Conservation (phyloP, 2,113 vertebrate species). For the Leucoraja erinaceus region DNA sequence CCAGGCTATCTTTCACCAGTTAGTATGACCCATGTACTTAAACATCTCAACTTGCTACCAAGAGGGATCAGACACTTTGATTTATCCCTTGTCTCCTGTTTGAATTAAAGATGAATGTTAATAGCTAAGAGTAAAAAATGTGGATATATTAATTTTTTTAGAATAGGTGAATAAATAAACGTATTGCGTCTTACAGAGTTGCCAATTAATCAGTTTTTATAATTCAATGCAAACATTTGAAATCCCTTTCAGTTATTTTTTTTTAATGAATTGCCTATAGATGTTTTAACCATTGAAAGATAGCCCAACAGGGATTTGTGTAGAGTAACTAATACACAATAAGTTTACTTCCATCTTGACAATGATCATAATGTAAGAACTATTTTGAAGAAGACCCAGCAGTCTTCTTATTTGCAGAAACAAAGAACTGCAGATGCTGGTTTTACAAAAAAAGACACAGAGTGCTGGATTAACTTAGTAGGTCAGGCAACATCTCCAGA, state of each 20-base stretch:
- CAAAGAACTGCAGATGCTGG: no score
- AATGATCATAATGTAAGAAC: no score
- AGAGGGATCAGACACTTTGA: not conserved
- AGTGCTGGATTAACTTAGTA: no score
- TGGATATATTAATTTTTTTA: not conserved
- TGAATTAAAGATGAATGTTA: not conserved
- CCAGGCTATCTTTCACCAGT: not conserved
- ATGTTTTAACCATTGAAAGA: not conserved
- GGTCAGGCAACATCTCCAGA: no score
- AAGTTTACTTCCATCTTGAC: not conserved
- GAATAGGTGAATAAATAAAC: not conserved
- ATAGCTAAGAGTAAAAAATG: not conserved
- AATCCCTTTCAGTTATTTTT: not conserved
- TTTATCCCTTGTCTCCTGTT: not conserved
- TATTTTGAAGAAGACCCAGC: not conserved
- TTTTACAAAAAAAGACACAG: no score
- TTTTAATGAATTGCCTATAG: not conserved
- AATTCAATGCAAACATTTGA: not conserved
- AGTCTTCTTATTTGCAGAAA: not conserved
- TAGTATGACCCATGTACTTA: constrained; percentile 6
- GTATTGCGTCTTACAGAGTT: not conserved
- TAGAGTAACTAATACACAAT: not conserved
- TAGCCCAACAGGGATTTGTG: not conserved
- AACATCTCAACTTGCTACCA: not conserved
- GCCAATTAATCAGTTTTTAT: not conserved